phyloP scores from a whole-genome alignment of 2,113 vertebrate genomes.

The Gobio gobio region DNA sequence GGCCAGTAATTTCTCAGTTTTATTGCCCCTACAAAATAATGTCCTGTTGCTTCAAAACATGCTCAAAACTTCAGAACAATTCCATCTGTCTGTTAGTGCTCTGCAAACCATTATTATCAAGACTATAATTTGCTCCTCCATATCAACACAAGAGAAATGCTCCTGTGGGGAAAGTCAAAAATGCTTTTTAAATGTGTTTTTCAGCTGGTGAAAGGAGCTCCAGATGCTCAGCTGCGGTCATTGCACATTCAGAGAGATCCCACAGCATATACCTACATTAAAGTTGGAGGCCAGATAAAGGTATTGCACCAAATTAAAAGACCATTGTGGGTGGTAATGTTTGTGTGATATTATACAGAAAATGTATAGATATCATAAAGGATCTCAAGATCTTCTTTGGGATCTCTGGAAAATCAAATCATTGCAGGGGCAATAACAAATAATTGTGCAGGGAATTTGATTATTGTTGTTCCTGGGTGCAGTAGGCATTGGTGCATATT shows the following conservation, averaged over 20 bases:
- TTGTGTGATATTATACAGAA: background rate
- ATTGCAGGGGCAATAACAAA: background rate
- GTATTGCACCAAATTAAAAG: slow-evolving; percentile 66
- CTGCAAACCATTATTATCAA: slow-evolving; percentile 14
- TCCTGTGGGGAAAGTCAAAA: background rate
- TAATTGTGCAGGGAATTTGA: background rate
- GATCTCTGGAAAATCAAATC: background rate
- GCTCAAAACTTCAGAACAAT: background rate
- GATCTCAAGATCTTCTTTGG: background rate
- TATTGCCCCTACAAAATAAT: background rate
- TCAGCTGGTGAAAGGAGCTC: slow-evolving; percentile 92
- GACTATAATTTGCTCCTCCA: background rate
- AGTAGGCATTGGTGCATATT: slow-evolving; percentile 10
- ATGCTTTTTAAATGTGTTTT: slow-evolving; percentile 17
- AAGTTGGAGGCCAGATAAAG: slow-evolving; percentile 87
- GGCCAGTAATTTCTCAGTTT: slow-evolving; percentile 1
- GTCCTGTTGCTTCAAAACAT: background rate
- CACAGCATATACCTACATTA: slow-evolving; percentile 86
- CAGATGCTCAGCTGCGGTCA: slow-evolving; percentile 87
- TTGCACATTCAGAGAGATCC: slow-evolving; percentile 91
- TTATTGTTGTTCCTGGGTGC: background rate
- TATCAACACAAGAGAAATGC: background rate
- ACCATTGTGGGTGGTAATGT: background rate
- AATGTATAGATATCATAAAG: background rate
- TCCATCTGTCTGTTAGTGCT: background rate